Evolutionary conservation across 2,113 vertebrate genomes (phyloP), one percentile per base, ranked within the genome.

Genomic region (Platichthys flesus): DNA sequence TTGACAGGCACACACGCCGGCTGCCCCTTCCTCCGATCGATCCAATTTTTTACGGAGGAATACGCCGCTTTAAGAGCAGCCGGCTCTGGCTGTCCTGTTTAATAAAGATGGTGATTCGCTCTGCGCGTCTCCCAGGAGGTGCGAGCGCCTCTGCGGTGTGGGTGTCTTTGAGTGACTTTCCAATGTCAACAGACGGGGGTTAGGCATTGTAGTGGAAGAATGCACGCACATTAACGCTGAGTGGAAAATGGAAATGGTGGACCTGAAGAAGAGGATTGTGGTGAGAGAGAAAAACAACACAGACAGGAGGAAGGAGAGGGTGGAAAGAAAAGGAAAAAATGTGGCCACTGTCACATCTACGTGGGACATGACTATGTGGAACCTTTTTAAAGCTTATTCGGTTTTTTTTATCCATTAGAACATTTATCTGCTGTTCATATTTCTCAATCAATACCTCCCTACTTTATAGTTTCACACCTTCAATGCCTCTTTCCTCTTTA

Each of bases 51-150:
- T 73, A 78, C 49, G 63, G 72, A 75, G 78, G 76, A 80, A 82
- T 66, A 57, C 13, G 61, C 31, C 76, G 2, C 75, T 71, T 74
- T 85, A 81, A 82, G 75, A 83, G 84, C 79, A 76, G 62, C 70
- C 67, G 21, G 60, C 72, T 55, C 67, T 1, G 21, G 12, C 57
- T 75, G 81, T 83, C 79, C 79, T 82, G 51, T 63, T 80, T 76
- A 87, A 89, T 87, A 82, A 78, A 85, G 79, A 87, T 79, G 61
- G 74, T 3, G 78, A 71, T 79, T 77, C 6, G 31, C 75, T 61
- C 64, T 14, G 45, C 3, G 23, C 40, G 66, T 77, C 78, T 88
- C 61, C 5, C 37, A 69, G 72, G 74, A 66, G 58, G 59, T 26
- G 47, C n/a, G 26, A 26, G 63, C 4, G 16, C 37, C 67, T 3